These are phyloP conservation scores for Agelastica alni DNA, from an alignment of 2,888 invertebrate genomes.

Conservation along the genomic window DNA sequence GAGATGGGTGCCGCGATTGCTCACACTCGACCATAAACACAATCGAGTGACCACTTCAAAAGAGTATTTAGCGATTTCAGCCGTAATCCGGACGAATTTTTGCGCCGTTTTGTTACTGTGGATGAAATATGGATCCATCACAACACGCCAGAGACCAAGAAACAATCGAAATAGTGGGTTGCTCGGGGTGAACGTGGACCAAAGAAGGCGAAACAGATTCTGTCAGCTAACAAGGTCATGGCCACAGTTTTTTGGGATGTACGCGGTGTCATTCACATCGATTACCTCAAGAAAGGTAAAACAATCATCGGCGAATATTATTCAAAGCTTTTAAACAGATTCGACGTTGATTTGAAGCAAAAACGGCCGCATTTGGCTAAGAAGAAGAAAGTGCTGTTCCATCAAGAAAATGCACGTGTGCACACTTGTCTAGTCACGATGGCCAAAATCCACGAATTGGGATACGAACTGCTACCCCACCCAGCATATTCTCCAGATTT, in stretches of 20 bases:
- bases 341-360: not conserved
- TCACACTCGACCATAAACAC: too few relatives aligned
- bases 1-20: too few relatives aligned
- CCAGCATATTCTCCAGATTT: too few relatives aligned
- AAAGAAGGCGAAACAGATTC: conserved; percentile 7
- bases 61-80: too few relatives aligned
- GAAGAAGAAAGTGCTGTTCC: not conserved
- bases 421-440: too few relatives aligned
- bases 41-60: too few relatives aligned
- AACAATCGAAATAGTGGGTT: conserved; percentile 21
- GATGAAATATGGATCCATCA: conserved; percentile 23
- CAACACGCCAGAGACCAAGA: conserved; percentile 45
- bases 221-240: not conserved
- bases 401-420: not conserved
- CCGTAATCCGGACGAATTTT: too few relatives aligned
- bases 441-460: too few relatives aligned
- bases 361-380: not conserved
- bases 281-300: not conserved
- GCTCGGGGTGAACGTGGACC: conserved; percentile 9
- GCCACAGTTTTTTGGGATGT: not conserved
- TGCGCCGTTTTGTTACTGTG: conserved; percentile 40
- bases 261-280: not conserved
- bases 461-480: too few relatives aligned
- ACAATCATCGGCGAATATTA: too few relatives aligned
- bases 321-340: not conserved